These are phyloP conservation scores for Carduelis carduelis DNA, from an alignment of 2,797 vertebrate genomes.

Conservation along the genomic window DNA sequence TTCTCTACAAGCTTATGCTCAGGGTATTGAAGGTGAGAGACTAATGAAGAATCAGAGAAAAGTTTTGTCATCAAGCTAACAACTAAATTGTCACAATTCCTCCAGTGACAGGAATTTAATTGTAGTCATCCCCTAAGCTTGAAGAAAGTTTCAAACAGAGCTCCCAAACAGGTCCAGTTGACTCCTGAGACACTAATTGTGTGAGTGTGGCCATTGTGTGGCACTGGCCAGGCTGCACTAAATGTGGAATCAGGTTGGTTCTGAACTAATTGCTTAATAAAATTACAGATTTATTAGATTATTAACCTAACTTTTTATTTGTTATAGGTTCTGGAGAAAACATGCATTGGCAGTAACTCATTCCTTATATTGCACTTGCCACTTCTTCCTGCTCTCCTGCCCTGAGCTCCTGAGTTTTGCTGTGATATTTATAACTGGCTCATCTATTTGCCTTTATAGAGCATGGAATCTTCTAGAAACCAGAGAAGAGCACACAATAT, in stretches of 20 bases:
- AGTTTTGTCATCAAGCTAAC: background rate
- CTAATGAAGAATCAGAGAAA: background rate
- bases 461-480: background rate
- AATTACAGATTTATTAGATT: background rate
- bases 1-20: background rate
- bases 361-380: background rate
- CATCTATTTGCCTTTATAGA: background rate
- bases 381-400: background rate
- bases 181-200: background rate
- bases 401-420: background rate
- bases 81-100: background rate
- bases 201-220: background rate
- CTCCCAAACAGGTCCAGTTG: background rate
- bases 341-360: background rate
- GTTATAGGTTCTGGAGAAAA: background rate
- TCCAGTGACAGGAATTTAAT: background rate
- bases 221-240: background rate
- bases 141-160: background rate
- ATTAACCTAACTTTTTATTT: background rate
- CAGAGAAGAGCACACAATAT: background rate
- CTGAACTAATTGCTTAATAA: background rate
- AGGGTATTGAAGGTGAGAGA: background rate
- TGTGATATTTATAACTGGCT: background rate
- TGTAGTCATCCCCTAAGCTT: background rate
- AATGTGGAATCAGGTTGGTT: background rate